A percentile compares a stretch with the other conserved stretches of the same genome.
Conservation (phyloP, 2,113 vertebrate genomes). For the Emberiza fucata region DNA sequence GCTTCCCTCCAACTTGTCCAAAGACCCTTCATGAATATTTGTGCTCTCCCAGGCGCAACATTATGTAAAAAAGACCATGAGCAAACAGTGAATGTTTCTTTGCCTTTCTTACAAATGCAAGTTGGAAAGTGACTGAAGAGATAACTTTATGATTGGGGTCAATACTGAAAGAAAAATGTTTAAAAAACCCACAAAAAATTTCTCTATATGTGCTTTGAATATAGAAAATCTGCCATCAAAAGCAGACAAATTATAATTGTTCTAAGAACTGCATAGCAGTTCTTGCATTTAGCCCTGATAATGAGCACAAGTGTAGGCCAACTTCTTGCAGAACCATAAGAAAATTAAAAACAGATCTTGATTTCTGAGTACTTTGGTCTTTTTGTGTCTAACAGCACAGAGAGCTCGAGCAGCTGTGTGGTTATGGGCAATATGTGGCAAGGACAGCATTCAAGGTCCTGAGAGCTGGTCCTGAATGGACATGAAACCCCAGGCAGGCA, state of each 20-base stretch:
- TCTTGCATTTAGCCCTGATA: neutral
- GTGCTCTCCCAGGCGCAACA: neutral
- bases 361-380: neutral
- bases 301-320: neutral
- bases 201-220: neutral
- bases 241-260: neutral
- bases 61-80: neutral
- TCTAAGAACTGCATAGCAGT: neutral
- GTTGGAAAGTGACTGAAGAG: neutral
- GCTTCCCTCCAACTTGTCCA: neutral
- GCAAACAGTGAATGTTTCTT: neutral
- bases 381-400: neutral
- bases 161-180: neutral
- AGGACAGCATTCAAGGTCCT: neutral
- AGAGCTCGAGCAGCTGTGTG: too few relatives aligned
- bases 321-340: neutral
- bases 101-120: neutral
- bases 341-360: neutral
- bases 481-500: rapidly evolving
- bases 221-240: neutral
- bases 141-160: neutral
- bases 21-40: neutral
- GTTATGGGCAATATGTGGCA: rapidly evolving
- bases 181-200: rapidly evolving
- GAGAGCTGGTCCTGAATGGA: neutral